Conservation (phyloP, 2,113 vertebrate genomes). For the Empidonax traillii region DNA sequence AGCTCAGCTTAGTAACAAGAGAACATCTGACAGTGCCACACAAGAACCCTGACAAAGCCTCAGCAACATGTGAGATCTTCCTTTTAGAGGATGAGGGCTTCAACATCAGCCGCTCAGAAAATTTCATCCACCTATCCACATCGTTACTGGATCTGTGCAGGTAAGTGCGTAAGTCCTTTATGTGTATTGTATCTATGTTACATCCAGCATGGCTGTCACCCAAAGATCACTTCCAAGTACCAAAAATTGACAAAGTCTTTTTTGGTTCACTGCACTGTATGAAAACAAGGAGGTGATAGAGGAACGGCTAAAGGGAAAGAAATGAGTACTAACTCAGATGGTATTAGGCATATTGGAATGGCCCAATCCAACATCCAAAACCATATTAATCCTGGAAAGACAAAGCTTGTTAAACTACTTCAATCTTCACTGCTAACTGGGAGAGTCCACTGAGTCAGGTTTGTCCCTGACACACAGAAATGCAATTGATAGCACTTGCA, state of each 20-base stretch:
- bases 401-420: neutral
- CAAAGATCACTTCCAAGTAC: neutral
- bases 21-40: neutral
- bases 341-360: neutral
- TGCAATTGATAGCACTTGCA: neutral
- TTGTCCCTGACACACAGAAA: neutral
- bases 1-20: neutral
- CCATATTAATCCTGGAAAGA: neutral
- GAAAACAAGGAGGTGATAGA: neutral
- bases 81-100: neutral
- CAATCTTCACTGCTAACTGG: neutral
- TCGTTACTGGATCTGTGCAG: neutral
- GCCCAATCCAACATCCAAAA: neutral
- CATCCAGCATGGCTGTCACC: fast-evolving
- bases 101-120: neutral
- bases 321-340: neutral
- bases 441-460: neutral
- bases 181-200: neutral
- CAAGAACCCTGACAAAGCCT: neutral
- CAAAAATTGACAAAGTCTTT: neutral
- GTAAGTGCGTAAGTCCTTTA: neutral
- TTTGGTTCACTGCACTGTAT: neutral
- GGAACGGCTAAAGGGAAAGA: neutral
- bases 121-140: neutral
- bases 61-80: neutral